A percentile compares a stretch with the other conserved stretches of the same genome.
Conservation (phyloP, 2,113 vertebrate species). For the Mola mola region DNA sequence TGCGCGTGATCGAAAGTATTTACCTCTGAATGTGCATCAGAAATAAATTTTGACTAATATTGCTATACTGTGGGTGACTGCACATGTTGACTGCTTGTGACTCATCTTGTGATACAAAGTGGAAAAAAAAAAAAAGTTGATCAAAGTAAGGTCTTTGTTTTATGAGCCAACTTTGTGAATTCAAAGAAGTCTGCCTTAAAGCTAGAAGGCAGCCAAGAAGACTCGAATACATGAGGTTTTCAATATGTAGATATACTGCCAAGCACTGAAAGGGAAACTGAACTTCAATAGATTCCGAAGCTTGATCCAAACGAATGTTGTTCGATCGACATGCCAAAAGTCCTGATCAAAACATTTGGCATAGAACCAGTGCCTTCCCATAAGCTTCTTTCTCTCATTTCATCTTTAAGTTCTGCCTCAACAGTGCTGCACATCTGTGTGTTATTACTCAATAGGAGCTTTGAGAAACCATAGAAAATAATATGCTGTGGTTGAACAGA, state of each 20-base stretch:
- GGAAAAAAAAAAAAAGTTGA: neutral
- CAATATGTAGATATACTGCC: slow-evolving; percentile 5
- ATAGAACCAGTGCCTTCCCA: slow-evolving; percentile 23
- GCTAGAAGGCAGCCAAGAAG: slow-evolving; percentile 4
- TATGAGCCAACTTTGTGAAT: slow-evolving; percentile 2
- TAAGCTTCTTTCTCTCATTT: slow-evolving; percentile 10
- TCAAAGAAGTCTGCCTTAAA: slow-evolving; percentile 22
- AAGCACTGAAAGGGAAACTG: slow-evolving; percentile 12
- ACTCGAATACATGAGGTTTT: slow-evolving; percentile 8
- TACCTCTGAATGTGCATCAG: slow-evolving; percentile 74
- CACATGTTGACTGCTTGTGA: too few species aligned
- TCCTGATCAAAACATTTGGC: slow-evolving; percentile 32
- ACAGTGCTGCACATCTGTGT: slow-evolving; percentile 54
- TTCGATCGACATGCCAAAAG: slow-evolving; percentile 28
- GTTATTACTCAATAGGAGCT: slow-evolving; percentile 50
- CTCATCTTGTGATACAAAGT: neutral
- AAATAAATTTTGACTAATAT: too few species aligned
- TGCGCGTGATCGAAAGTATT: slow-evolving; percentile 75
- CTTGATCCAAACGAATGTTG: slow-evolving; percentile 20
- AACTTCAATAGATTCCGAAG: slow-evolving; percentile 38
- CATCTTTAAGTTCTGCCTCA: slow-evolving; percentile 19
- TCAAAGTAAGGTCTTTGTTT: slow-evolving; percentile 5
- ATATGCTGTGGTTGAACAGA: slow-evolving; percentile 32
- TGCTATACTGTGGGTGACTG: too few species aligned
- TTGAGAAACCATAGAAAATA: slow-evolving; percentile 30